Evolutionary conservation across 1,140 invertebrate genomes (phyloP).

Genomic region (Cydia splendana): DNA sequence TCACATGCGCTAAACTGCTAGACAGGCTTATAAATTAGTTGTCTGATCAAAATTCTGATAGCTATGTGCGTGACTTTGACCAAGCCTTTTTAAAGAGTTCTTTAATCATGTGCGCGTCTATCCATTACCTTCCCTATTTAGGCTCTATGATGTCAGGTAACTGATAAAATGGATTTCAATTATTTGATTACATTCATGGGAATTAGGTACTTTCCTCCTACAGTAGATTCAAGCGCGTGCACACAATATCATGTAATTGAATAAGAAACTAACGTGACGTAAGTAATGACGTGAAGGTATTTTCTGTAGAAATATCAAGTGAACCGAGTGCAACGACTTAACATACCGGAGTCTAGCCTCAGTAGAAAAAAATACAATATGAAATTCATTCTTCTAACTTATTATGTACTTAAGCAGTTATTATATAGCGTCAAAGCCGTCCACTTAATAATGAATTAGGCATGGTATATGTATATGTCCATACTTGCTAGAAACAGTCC

Average conservation of each 20-base stretch:
- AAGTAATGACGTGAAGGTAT: constrained; percentile 69
- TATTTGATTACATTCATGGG: constrained; percentile 12
- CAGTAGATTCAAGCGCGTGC: not conserved
- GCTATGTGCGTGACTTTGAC: constrained; percentile 3
- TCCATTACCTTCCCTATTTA: constrained; percentile 4
- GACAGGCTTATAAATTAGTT: constrained; percentile 12
- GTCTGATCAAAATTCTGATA: constrained; percentile 8
- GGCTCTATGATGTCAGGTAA: constrained; percentile 6
- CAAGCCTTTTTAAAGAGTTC: constrained; percentile 9
- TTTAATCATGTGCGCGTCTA: not conserved
- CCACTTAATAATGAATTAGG: too few species aligned
- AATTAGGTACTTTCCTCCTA: not conserved
- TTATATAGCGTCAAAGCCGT: too few species aligned
- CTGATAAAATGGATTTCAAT: constrained; percentile 14
- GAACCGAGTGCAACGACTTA: not conserved
- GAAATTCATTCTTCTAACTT: too few species aligned
- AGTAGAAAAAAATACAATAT: too few species aligned
- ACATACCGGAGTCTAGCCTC: not conserved
- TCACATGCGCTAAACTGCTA: not conserved
- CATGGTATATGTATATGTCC: too few species aligned
- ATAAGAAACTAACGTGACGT: constrained; percentile 81
- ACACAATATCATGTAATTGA: constrained; percentile 58
- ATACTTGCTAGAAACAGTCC: too few species aligned
- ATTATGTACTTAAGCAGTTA: too few species aligned
- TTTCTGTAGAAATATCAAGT: not conserved